These are phyloP conservation scores for Sylvicola cinctus DNA, from an alignment of 2,888 invertebrate species.

Conservation along the genomic window DNA sequence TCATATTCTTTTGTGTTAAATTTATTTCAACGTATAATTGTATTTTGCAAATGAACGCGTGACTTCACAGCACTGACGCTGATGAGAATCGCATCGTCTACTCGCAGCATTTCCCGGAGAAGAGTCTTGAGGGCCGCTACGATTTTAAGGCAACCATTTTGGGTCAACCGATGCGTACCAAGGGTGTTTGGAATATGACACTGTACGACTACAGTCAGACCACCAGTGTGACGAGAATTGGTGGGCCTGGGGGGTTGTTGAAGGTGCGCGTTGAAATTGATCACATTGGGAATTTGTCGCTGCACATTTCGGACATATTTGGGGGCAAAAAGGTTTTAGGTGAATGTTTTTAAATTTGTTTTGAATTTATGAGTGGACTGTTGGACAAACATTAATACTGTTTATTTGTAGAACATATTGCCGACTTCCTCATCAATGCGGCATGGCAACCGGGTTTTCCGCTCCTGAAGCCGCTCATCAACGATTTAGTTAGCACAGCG, in stretches of 20 bases:
- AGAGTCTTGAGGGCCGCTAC: slow-evolving; percentile 46
- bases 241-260: slow-evolving; percentile 25
- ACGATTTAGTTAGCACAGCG: slow-evolving; percentile 62
- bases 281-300: slow-evolving; percentile 51
- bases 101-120: slow-evolving; percentile 67
- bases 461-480: slow-evolving; percentile 52
- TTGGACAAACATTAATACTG: too few species aligned
- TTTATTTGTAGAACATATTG: slow-evolving; percentile 33
- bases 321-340: slow-evolving; percentile 43
- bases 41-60: neutral
- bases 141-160: slow-evolving; percentile 40
- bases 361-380: neutral
- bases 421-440: slow-evolving; percentile 58
- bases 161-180: slow-evolving; percentile 36
- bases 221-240: slow-evolving; percentile 25
- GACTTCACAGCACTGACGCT: slow-evolving; percentile 34
- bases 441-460: slow-evolving; percentile 66
- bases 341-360: slow-evolving; percentile 14
- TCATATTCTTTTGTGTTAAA: neutral
- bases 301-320: slow-evolving; percentile 55
- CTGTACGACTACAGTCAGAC: slow-evolving; percentile 42
- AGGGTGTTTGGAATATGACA: slow-evolving; percentile 55
- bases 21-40: neutral
- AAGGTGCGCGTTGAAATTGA: slow-evolving; percentile 51
- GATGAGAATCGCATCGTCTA: slow-evolving; percentile 44